Evolutionary conservation across 2,797 vertebrate genomes (phyloP), one percentile per base, ranked within the genome.

Genomic region (Protonibea diacanthus): DNA sequence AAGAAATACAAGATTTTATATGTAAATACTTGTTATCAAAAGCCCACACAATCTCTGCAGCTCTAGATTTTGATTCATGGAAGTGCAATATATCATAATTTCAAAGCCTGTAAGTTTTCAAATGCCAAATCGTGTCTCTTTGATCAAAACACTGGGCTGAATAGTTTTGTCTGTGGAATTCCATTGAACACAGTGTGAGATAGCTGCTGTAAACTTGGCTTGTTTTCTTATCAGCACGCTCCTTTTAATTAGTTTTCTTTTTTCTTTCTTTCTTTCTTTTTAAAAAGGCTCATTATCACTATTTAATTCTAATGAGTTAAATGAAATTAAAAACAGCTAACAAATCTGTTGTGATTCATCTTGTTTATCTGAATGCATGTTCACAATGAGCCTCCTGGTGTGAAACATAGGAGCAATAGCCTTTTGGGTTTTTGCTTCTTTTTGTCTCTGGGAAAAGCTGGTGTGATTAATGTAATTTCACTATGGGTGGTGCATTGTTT

Each of bases 401-500:
- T 53, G 63, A 71, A 67, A 76, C 56, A 42, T 23, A 48, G 15
- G 20, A 65, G 47, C 18, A 14, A n/a, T 59, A 75, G 56, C 44
- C 49, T 65, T 70, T 60, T 48, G 58, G 20, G 38, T 20, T 72
- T 78, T 48, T 66, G 6, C 45, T 62, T 79, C 49, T 49, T 23
- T 62, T 83, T 23, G 65, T 78, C 42, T 67, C 56, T 56, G 20
- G 45, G 48, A 79, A 76, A 66, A 62, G 42, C 45, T 38, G 15
- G 23, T 49, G 17, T 77, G 59, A 87, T 84, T 64, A 74, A 85
- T 82, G 64, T 21, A 29, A 64, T 82, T 80, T 80, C 33, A 4
- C 74, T 58, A 18, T 40, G 58, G 42, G 45, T 64, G 38, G 25
- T 70, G 42, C 56, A 69, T 71, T 80, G 76, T 87, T 89, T 79